Percentiles rank a stretch among this genome's conserved stretches.
phyloP scores from a whole-genome alignment of 2,888 invertebrate genomes.

The Dasysyrphus tricinctus region DNA sequence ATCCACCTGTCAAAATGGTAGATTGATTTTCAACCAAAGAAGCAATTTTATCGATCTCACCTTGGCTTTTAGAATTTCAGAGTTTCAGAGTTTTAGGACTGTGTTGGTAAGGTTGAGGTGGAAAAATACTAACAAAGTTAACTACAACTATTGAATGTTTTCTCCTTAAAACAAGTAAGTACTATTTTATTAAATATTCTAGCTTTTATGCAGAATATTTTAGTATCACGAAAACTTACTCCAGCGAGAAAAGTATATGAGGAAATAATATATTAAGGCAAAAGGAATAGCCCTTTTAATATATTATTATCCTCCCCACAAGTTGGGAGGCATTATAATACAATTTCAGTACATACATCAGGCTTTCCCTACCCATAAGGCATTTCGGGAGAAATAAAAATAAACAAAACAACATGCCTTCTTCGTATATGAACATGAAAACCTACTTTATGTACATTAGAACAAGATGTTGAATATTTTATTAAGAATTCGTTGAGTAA shows the following conservation, averaged over 20 bases:
- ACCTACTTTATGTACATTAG: neutral
- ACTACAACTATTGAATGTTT: too few species aligned
- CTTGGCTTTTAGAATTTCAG: neutral
- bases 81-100: too few species aligned
- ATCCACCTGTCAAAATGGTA: neutral
- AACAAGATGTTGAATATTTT: conserved; percentile 20
- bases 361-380: neutral
- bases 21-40: neutral
- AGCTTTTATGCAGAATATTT: neutral
- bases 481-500: neutral
- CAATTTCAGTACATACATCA: neutral
- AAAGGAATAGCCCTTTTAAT: neutral
- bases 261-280: conserved; percentile 1
- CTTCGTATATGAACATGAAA: neutral
- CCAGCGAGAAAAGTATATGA: neutral
- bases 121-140: too few species aligned
- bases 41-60: neutral
- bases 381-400: neutral
- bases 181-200: neutral
- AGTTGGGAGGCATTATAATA: neutral
- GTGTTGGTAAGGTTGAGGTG: too few species aligned
- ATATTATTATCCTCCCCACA: neutral
- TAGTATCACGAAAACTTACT: neutral
- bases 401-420: neutral
- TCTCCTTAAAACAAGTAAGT: neutral